phyloP scores from a whole-genome alignment of 2,113 vertebrate genomes.

The Illadopsis cleaveri region DNA sequence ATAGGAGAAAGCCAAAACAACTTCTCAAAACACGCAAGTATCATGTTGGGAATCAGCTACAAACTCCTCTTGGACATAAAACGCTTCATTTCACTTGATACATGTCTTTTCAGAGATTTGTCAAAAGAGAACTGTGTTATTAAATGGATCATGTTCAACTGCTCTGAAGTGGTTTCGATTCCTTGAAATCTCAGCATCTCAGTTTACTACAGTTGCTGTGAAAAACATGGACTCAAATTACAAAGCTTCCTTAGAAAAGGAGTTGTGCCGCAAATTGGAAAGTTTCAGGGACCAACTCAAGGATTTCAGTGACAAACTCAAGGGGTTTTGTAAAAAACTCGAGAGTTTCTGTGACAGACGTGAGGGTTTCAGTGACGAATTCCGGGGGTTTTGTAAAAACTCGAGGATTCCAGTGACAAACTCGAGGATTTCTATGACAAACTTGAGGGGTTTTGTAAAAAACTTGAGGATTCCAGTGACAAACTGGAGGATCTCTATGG shows the following conservation, averaged over 20 bases:
- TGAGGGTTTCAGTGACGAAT: rapidly evolving
- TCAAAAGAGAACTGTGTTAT: not conserved
- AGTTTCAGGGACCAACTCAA: not conserved
- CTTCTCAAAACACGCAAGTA: not conserved
- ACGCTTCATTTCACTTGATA: not conserved
- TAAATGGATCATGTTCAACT: not conserved
- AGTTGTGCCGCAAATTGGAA: rapidly evolving
- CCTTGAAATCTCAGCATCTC: not conserved
- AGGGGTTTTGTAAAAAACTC: not conserved
- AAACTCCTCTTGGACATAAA: rapidly evolving
- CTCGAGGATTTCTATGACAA: no score
- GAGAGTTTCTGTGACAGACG: not conserved
- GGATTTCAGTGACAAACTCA: not conserved
- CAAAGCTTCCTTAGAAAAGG: rapidly evolving
- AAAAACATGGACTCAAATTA: rapidly evolving
- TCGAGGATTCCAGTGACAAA: no score
- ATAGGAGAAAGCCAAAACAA: not conserved
- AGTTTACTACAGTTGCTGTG: rapidly evolving
- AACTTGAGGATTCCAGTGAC: not conserved
- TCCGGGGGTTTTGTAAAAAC: no score
- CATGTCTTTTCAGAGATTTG: not conserved
- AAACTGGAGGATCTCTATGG: no score
- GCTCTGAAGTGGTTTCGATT: rapidly evolving
- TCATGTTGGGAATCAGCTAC: rapidly evolving
- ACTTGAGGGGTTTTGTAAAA: not conserved